These are phyloP conservation scores for Tricholaema leucomelas DNA, from an alignment of 2,113 vertebrate genomes.

Conservation along the genomic window DNA sequence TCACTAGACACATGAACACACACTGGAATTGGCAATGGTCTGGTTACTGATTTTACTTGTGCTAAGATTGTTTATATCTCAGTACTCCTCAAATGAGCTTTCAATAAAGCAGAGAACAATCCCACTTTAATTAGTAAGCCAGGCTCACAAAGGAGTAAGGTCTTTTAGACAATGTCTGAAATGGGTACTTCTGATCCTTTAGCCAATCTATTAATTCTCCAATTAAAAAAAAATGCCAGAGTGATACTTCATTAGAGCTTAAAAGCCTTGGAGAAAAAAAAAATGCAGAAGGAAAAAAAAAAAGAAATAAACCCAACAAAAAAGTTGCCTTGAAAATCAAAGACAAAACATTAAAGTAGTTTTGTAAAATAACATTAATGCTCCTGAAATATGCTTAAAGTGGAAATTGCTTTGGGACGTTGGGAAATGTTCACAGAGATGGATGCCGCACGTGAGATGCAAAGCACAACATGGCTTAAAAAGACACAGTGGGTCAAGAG, in stretches of 20 bases:
- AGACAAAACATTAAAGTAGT: constrained; percentile 33
- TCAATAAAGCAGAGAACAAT: background rate
- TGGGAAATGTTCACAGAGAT: constrained; percentile 26
- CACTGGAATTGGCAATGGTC: background rate
- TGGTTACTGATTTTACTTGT: background rate
- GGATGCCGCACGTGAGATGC: background rate
- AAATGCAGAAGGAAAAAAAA: background rate
- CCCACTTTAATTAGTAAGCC: constrained; percentile 43
- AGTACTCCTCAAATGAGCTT: background rate
- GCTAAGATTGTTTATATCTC: background rate
- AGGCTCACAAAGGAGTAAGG: background rate
- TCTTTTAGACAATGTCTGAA: constrained; percentile 14
- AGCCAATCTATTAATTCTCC: constrained; percentile 37
- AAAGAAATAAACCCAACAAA: background rate
- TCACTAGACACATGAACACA: background rate
- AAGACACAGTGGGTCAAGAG: background rate
- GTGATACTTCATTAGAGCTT: constrained; percentile 6
- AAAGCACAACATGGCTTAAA: background rate
- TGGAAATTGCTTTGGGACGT: constrained; percentile 53
- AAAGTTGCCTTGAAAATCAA: constrained; percentile 38
- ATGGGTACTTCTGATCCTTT: constrained; percentile 16
- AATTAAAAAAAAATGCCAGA: background rate
- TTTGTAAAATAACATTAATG: constrained; percentile 30
- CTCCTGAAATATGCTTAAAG: constrained; percentile 41
- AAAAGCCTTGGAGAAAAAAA: constrained; percentile 19